These are phyloP conservation scores for Cataglyphis livida DNA, from an alignment of 2,888 invertebrate genomes.

Conservation along the genomic window DNA sequence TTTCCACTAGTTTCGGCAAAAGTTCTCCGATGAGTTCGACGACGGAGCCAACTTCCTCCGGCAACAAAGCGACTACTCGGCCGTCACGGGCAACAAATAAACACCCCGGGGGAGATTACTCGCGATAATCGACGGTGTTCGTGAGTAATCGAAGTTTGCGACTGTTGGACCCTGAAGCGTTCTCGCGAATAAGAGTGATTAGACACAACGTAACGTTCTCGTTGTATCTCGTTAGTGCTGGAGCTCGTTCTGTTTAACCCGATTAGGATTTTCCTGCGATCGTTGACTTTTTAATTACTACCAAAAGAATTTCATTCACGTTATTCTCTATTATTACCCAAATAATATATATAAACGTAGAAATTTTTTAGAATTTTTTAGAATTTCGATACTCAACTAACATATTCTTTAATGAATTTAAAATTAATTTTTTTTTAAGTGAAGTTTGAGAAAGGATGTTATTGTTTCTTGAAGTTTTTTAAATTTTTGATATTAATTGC, in stretches of 20 bases:
- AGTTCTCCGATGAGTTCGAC: conserved; percentile 25
- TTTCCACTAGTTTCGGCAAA: conserved; percentile 44
- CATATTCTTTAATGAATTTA: too few relatives aligned
- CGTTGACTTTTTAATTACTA: not conserved
- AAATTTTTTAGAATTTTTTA: not conserved
- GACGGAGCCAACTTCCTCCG: conserved; percentile 35
- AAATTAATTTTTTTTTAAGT: not conserved
- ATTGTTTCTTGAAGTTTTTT: not conserved
- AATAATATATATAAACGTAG: not conserved
- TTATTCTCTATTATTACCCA: not conserved
- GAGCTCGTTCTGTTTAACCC: conserved; percentile 4
- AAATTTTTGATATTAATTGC: not conserved
- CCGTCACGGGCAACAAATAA: conserved; percentile 49
- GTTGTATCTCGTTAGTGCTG: conserved; percentile 31
- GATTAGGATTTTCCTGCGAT: conserved; percentile 5
- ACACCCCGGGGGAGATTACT: conserved; percentile 50
- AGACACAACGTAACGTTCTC: conserved; percentile 50
- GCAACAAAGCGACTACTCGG: conserved; percentile 44
- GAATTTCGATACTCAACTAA: not conserved
- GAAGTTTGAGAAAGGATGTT: not conserved
- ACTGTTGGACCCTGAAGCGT: conserved; percentile 61
- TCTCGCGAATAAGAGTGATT: conserved; percentile 69
- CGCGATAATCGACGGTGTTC: conserved; percentile 57
- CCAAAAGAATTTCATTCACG: not conserved
- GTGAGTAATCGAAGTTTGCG: conserved; percentile 62